Evolutionary conservation across 2,797 vertebrate species (phyloP), one percentile per base, ranked within the genome.

Genomic region (Bradypus variegatus): DNA sequence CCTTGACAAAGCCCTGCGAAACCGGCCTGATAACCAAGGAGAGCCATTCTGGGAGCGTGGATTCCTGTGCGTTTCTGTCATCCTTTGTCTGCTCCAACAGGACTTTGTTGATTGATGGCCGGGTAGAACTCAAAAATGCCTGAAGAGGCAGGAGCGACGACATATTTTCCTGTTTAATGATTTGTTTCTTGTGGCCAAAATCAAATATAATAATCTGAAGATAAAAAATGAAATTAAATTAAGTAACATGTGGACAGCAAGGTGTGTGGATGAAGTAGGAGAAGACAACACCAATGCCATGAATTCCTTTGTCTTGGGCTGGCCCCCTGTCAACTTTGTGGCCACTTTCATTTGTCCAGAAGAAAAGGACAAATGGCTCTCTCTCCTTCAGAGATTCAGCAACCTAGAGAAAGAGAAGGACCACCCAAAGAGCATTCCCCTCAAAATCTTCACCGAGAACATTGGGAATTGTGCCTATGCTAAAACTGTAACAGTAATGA

Each of bases 121-220:
- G 98, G 0, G 97, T 98, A 36, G 98, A 99, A 96, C 98, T 99
- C 89, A 98, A 98, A 98, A 98, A 0, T 98, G 98, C 81, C 97
- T 99, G 85, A 98, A 99, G 97, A 98, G 98, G 67, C 99, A 99
- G 96, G 98, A 99, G 91, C 97, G 98, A 98, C 41, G 99, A 64
- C 98, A 99, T 95, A 98, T 99, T 94, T 99, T 99, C 96, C 98
- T 99, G 88, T 99, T 99, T 97, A 98, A 95, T 2, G 99, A 99
- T 96, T 97, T 98, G 6, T 97, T 99, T 91, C 97, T 99, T 92
- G 97, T 99, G 92, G 97, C 99, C 96, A 99, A 99, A 96, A 98
- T 98, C 97, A 99, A 99, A 64, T 93, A 95, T 65, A 96, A 96
- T 78, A 96, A 95, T 60, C 94, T 96, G 81, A 96, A 96, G 84